phyloP scores from a whole-genome alignment of 2,113 vertebrate species.

The Oncorhynchus gorbuscha region DNA sequence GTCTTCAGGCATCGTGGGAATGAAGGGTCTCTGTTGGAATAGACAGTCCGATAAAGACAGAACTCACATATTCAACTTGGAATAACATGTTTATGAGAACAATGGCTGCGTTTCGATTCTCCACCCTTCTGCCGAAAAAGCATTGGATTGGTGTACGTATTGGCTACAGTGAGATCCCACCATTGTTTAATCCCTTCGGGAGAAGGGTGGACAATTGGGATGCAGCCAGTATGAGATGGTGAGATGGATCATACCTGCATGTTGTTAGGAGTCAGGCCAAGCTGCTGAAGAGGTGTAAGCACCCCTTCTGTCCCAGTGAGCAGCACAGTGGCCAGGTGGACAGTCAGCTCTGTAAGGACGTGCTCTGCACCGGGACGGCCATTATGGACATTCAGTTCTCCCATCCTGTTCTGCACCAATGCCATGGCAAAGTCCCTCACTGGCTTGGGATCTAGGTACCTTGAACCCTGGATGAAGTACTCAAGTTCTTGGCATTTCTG shows the following conservation, averaged over 20 bases:
- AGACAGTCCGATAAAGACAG: background rate
- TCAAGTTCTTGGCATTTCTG: constrained; percentile 64
- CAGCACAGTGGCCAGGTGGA: constrained; percentile 78
- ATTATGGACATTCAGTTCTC: constrained; percentile 37
- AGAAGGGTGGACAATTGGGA: no score
- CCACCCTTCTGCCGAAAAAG: no score
- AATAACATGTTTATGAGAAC: background rate
- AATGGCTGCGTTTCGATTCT: no score
- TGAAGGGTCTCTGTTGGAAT: constrained; percentile 76
- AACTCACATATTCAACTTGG: background rate
- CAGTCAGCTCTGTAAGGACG: constrained; percentile 67
- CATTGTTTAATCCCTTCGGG: no score
- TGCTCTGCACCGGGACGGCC: constrained; percentile 10
- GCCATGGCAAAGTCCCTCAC: constrained; percentile 67
- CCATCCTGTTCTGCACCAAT: constrained; percentile 74
- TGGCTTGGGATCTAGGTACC: constrained; percentile 52
- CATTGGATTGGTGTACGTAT: no score
- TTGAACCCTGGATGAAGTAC: constrained; percentile 67
- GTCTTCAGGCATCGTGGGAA: constrained; percentile 95
- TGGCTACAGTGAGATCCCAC: no score
- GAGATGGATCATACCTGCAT: constrained; percentile 78
- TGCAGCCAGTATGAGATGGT: background rate
- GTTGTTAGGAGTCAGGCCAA: constrained; percentile 73
- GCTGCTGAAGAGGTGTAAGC: constrained; percentile 77
- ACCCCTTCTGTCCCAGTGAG: constrained; percentile 66